Base-by-base conservation (phyloP, 2,797 vertebrate genomes). In the Odontamblyopus rebecca region DNA sequence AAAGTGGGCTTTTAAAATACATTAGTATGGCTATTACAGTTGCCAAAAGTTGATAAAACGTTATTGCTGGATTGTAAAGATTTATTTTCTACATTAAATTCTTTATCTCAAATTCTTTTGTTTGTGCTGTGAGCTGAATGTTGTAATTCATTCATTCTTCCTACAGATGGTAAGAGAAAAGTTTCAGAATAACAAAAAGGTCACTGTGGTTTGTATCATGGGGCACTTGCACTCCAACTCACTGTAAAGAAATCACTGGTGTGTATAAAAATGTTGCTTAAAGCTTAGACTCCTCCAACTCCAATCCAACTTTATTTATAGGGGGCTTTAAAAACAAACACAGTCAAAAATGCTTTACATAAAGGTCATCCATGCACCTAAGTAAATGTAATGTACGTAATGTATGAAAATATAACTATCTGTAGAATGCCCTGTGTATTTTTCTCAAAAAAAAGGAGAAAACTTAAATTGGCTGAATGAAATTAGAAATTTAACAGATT, bases 51-150 rank as follows among this genome's bases (percentile, higher is more conserved):
- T 35, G 70, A 67, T 60, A 57, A 62, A 41, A 61, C 1, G 0
- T 41, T 51, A 57, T 11, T 26, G 23, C 13, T 57, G 54, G 54
- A 57, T 57, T 57, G 54, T 57, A 57, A 57, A 57, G 26, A 26
- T 57, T 11, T 27, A 8, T 57, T 57, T 57, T 57, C 54, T 26
- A 9, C 51, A 68, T 80, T 79, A 57, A 59, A 73, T 54, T 67
- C 69, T 64, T 70, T 51, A 32, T 48, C 44, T 16, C 16, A 48
- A 48, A 48, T 48, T 48, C 44, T 77, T 69, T 69, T 66, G 64
- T 75, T 69, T 71, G 71, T 78, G 81, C 73, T 82, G 78, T 85
- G 83, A 72, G 73, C 67, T 69, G 68, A 61, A 78, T 67, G 50
- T 68, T 50, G 81, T 54, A 68, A 80, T 65, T 76, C 60, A 71